Percentiles rank a stretch among this genome's conserved stretches.
Conservation (phyloP, 2,888 invertebrate genomes). For the Netelia melanura region DNA sequence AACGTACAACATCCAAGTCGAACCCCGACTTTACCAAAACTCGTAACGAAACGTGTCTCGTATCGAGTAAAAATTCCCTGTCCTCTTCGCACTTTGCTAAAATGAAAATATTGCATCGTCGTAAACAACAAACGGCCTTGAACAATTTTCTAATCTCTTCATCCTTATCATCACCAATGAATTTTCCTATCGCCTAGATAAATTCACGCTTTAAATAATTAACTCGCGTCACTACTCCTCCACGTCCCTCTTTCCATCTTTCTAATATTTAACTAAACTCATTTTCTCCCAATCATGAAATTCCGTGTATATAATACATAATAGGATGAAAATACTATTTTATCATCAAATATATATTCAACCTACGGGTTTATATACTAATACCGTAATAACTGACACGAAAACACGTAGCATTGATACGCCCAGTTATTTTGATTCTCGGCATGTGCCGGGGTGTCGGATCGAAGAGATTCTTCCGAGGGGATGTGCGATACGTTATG, state of each 20-base stretch:
- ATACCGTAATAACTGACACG: neutral
- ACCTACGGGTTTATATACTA: neutral
- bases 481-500: neutral
- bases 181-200: too few relatives aligned
- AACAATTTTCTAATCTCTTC: neutral
- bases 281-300: too few relatives aligned
- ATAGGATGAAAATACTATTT: neutral
- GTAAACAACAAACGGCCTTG: neutral
- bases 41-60: neutral
- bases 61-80: neutral
- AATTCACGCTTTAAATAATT: too few relatives aligned
- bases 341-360: neutral
- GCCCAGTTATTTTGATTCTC: neutral
- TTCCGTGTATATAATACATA: too few relatives aligned
- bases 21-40: conserved; percentile 17
- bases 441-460: neutral
- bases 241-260: too few relatives aligned
- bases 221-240: too few relatives aligned
- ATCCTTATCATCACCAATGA: neutral
- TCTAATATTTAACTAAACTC: too few relatives aligned
- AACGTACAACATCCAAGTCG: neutral
- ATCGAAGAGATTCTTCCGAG: neutral
- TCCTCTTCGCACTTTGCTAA: neutral
- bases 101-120: neutral
- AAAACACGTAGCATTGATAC: neutral